Base-by-base conservation (phyloP, 1,140 invertebrate species). In the Apis florea region DNA sequence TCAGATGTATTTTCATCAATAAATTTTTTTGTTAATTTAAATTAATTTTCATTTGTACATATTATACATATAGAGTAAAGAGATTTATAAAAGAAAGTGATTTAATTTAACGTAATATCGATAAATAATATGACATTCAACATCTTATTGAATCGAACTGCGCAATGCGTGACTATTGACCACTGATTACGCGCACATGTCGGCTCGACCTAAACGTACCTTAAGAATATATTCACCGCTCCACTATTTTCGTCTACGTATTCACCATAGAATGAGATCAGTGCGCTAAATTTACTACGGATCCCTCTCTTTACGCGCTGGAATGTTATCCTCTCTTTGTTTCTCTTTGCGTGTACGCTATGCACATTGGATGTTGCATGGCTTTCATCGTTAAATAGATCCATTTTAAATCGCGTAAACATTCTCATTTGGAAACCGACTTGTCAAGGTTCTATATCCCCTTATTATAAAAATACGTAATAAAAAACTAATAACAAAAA, bases 261-360 rank as follows among this genome's bases (percentile, higher is more conserved):
- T 89, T 89, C 89, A 86, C 83, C 86, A 82, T 79, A 87, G 87
- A 90, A 90, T 90, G 88, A 90, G 89, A 90, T 90, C 90, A 91
- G 90, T 86, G 85, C 85, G 87, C 86, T 90, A 90, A 90, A 89
- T 89, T 90, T 90, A 89, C 83, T 76, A 79, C 70, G n/a, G 67
- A 67, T 70, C 83, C 79, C 78, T 84, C 71, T 83, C 69, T 69
- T 67, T 72, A 64, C 69, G 17, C 63, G 53, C 76, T 72, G 82
- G 82, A 83, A 72, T 79, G 76, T 64, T 64, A 79, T 79, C 56
- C 59, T 47, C 59, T 66, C 74, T 19, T n/a, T 40, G 1, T n/a
- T 26, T 63, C 24, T 70, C 68, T 61, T 21, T n/a, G 51, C 26
- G 4, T 12, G 5, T 4, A 4, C 19, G 49, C 51, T 54, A 63